These are phyloP conservation scores for Drosophila atripex DNA, from an alignment of 2,888 invertebrate species.

Conservation along the genomic window DNA sequence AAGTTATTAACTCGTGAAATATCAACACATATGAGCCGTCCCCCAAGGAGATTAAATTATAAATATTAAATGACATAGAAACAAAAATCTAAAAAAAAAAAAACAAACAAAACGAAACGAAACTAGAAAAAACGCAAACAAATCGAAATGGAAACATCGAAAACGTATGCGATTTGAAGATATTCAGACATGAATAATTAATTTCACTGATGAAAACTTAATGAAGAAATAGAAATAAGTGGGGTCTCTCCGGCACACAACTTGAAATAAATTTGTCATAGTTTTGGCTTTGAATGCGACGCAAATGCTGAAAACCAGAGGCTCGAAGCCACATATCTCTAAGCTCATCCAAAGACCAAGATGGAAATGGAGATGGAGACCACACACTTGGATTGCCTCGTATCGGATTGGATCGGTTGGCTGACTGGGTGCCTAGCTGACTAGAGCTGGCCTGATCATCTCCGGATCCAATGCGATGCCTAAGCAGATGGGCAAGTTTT, in stretches of 20 bases:
- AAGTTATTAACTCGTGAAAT: conserved; percentile 78
- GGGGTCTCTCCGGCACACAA: conserved; percentile 57
- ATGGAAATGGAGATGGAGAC: conserved; percentile 36
- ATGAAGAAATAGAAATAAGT: conserved; percentile 76
- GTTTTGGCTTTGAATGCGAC: conserved; percentile 68
- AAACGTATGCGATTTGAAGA: conserved; percentile 71
- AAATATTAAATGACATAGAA: conserved; percentile 76
- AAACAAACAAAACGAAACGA: conserved; percentile 27
- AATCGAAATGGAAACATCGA: conserved; percentile 32
- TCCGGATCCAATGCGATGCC: conserved; percentile 13
- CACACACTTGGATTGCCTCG: conserved; percentile 54
- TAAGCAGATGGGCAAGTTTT: conserved; percentile 64
- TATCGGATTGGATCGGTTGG: conserved; percentile 3
- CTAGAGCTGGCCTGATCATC: conserved; percentile 29
- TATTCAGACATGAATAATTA: conserved; percentile 81
- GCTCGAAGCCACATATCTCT: conserved; percentile 30
- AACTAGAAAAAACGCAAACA: conserved; percentile 17
- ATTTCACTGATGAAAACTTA: conserved; percentile 80
- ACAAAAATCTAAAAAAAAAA: conserved; percentile 35
- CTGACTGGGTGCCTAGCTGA: neutral
- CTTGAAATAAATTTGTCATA: conserved; percentile 81
- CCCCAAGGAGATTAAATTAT: conserved; percentile 69
- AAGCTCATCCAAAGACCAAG: conserved; percentile 11
- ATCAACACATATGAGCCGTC: conserved; percentile 70
- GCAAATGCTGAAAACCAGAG: conserved; percentile 72